Evolutionary conservation across 1,140 invertebrate species (phyloP), one percentile per base, ranked within the genome.

Genomic region (Agrilus planipennis): DNA sequence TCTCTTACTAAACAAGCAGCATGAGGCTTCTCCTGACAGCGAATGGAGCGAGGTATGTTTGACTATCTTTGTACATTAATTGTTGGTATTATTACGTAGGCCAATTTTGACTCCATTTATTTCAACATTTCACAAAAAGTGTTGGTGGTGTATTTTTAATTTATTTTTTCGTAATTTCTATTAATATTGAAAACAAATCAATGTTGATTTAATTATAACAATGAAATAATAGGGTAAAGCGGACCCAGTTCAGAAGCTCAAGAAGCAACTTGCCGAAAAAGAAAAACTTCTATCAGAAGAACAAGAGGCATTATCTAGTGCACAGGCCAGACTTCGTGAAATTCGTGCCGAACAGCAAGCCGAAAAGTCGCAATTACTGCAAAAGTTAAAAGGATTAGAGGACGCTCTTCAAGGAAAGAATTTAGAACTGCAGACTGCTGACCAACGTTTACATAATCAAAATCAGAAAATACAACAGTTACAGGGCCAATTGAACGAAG

Each of bases 31-130:
- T 1, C 68, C 70, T 0, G 72, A 79, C 41, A 76, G 81, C 15
- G 84, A 89, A 49, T 92, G 89, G 88, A 82, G 79, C 23, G 87
- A 88, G 71, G 77, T 79, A 61, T 14, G n/a, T n/a, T n/a, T n/a
- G n/a, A n/a, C n/a, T n/a, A n/a, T n/a, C n/a, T n/a, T n/a, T n/a
- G n/a, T n/a, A n/a, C n/a, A n/a, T n/a, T n/a, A n/a, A n/a, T n/a
- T n/a, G n/a, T n/a, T n/a, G n/a, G n/a, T n/a, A n/a, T n/a, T n/a
- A n/a, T n/a, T n/a, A n/a, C n/a, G n/a, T n/a, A n/a, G n/a, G n/a
- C n/a, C n/a, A n/a, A n/a, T n/a, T n/a, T n/a, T n/a, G n/a, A n/a
- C n/a, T n/a, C n/a, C n/a, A n/a, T n/a, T n/a, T n/a, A n/a, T n/a
- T n/a, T n/a, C n/a, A n/a, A n/a, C n/a, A n/a, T n/a, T n/a, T n/a